phyloP scores from a whole-genome alignment of 2,888 invertebrate genomes.

The Gibbula magus region DNA sequence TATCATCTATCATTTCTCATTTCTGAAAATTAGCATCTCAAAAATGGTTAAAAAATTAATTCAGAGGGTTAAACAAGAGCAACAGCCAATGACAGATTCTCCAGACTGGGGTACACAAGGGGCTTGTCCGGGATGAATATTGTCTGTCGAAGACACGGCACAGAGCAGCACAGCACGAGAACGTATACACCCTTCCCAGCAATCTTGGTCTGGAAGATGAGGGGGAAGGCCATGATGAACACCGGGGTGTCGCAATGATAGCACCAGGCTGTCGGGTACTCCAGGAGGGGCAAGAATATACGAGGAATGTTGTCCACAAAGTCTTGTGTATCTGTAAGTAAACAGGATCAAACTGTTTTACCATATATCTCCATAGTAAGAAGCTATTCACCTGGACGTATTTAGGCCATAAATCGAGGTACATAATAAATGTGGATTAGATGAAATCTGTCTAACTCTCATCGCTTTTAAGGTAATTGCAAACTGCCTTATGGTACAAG shows the following conservation, averaged over 20 bases:
- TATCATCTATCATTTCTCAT: no score
- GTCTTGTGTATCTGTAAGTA: neutral
- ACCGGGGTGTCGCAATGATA: slow-evolving; percentile 36
- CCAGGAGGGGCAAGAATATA: slow-evolving; percentile 31
- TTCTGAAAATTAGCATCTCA: no score
- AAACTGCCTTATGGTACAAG: no score
- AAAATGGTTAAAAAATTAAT: no score
- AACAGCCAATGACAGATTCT: slow-evolving; percentile 37
- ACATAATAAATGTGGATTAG: no score
- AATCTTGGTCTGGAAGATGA: slow-evolving; percentile 42
- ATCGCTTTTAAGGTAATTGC: no score
- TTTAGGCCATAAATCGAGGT: no score
- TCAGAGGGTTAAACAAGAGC: neutral
- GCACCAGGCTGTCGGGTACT: slow-evolving; percentile 41
- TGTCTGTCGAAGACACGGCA: slow-evolving; percentile 33
- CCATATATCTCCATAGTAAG: no score
- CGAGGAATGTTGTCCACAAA: slow-evolving; percentile 35
- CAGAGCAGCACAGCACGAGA: slow-evolving; percentile 45
- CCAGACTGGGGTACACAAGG: slow-evolving; percentile 42
- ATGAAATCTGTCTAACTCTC: no score
- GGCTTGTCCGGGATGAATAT: slow-evolving; percentile 34
- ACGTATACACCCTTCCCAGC: slow-evolving; percentile 33
- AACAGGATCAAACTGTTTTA: no score
- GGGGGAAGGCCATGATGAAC: slow-evolving; percentile 44
- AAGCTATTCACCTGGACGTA: no score